Percentiles rank a stretch among this genome's conserved stretches.
phyloP scores from a whole-genome alignment of 2,888 invertebrate species.

The Encarsia formosa region DNA sequence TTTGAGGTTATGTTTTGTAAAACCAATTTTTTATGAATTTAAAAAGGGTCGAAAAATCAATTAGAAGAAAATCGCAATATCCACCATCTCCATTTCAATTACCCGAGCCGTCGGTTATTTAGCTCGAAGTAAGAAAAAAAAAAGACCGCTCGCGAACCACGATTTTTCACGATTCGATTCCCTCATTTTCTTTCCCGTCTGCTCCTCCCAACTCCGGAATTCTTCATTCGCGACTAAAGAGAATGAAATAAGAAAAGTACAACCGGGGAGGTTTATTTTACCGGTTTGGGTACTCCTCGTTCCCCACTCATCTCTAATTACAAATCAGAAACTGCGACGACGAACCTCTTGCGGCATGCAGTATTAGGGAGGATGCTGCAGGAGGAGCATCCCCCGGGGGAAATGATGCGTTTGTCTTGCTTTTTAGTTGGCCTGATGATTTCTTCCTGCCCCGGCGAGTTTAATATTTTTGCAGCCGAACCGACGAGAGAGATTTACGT shows the following conservation, averaged over 20 bases:
- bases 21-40: no score
- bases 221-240: slow-evolving; percentile 11
- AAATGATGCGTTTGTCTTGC: neutral
- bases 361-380: neutral
- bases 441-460: neutral
- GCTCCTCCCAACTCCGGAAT: neutral
- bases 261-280: slow-evolving; percentile 31
- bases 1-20: no score
- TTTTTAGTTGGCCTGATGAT: neutral
- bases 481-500: no score
- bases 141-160: no score
- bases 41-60: no score
- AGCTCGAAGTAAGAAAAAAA: no score
- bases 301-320: slow-evolving; percentile 47
- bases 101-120: no score
- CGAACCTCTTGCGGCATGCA: neutral
- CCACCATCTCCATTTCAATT: no score
- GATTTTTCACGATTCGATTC: slow-evolving; percentile 13
- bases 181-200: neutral
- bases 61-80: no score
- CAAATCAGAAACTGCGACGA: slow-evolving; percentile 39
- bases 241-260: neutral
- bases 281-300: no score
- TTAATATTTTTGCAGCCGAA: no score
- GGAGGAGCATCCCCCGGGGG: neutral